Evolutionary conservation across 2,113 vertebrate genomes (phyloP).

Genomic region (Benitochromis conjunctus): DNA sequence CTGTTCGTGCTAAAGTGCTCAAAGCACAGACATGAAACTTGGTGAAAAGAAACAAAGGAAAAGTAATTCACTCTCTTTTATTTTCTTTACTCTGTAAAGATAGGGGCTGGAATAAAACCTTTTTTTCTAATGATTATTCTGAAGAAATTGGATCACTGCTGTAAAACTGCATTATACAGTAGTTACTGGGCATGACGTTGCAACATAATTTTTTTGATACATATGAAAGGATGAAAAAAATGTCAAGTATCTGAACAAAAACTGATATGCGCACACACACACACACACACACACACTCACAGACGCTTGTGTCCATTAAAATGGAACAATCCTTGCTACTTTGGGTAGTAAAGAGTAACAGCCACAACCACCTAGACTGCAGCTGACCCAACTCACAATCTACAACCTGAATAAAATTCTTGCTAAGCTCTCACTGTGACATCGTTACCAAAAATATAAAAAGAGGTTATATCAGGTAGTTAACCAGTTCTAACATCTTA

Average conservation of each 20-base stretch:
- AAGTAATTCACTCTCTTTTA: background rate
- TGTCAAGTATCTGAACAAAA: background rate
- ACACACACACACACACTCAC: background rate
- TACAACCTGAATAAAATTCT: slow-evolving; percentile 5
- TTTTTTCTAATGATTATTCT: background rate
- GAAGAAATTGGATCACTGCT: background rate
- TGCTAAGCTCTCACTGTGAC: slow-evolving; percentile 39
- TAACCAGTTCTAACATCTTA: slow-evolving; percentile 24
- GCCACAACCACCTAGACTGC: background rate
- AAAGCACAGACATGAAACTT: background rate
- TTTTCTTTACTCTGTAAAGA: background rate
- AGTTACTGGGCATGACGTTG: background rate
- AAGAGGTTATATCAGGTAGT: slow-evolving; percentile 6
- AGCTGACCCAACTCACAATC: background rate
- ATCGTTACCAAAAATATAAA: slow-evolving; percentile 8
- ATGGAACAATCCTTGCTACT: background rate
- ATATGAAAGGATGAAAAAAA: background rate
- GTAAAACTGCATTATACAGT: background rate
- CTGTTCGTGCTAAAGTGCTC: background rate
- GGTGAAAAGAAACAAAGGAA: background rate
- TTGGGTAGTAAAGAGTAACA: background rate
- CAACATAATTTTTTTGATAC: background rate
- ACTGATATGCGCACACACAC: background rate
- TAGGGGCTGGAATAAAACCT: background rate
- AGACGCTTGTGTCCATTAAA: background rate